Evolutionary conservation across 2,113 vertebrate genomes (phyloP).

Genomic region (Ochotona curzoniae): DNA sequence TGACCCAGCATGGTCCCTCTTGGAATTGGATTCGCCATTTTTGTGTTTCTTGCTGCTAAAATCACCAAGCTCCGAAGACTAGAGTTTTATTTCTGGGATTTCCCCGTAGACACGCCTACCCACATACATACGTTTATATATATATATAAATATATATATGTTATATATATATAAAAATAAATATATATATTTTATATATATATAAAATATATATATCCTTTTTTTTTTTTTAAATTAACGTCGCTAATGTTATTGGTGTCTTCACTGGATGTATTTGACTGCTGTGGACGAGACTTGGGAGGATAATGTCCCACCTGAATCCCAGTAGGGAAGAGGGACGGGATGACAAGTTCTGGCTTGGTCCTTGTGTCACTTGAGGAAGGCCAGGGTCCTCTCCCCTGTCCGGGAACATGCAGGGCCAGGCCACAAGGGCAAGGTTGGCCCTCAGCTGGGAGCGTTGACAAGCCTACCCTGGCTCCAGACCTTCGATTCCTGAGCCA

Average conservation of each 20-base stretch:
- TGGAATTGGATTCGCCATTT: slow-evolving; percentile 87
- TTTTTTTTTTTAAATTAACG: slow-evolving; percentile 88
- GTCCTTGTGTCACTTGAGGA: slow-evolving; percentile 9
- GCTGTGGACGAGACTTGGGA: slow-evolving; percentile 89
- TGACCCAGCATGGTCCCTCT: slow-evolving; percentile 87
- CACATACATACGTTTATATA: slow-evolving; percentile 88
- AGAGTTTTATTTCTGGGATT: slow-evolving; percentile 89
- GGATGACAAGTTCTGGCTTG: slow-evolving; percentile 33
- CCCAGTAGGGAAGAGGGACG: slow-evolving; percentile 80
- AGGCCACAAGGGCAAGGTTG: slow-evolving; percentile 71
- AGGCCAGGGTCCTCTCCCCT: slow-evolving; percentile 57
- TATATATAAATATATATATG: slow-evolving; percentile 85
- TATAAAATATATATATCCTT: slow-evolving; percentile 86
- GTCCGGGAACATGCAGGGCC: slow-evolving; percentile 53
- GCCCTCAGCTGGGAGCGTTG: slow-evolving; percentile 64
- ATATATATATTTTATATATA: slow-evolving; percentile 87
- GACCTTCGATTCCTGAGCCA: slow-evolving; percentile 50
- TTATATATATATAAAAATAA: slow-evolving; percentile 87
- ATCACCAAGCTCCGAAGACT: slow-evolving; percentile 90
- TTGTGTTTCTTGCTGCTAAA: slow-evolving; percentile 91
- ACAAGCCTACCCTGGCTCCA: slow-evolving; percentile 76
- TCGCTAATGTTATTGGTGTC: slow-evolving; percentile 91
- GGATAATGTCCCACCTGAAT: slow-evolving; percentile 76
- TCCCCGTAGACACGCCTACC: slow-evolving; percentile 89
- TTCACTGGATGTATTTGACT: slow-evolving; percentile 91